A percentile compares a stretch with the other conserved stretches of the same genome.
phyloP scores from a whole-genome alignment of 1,140 invertebrate species.

The Leptinotarsa undecemlineata region DNA sequence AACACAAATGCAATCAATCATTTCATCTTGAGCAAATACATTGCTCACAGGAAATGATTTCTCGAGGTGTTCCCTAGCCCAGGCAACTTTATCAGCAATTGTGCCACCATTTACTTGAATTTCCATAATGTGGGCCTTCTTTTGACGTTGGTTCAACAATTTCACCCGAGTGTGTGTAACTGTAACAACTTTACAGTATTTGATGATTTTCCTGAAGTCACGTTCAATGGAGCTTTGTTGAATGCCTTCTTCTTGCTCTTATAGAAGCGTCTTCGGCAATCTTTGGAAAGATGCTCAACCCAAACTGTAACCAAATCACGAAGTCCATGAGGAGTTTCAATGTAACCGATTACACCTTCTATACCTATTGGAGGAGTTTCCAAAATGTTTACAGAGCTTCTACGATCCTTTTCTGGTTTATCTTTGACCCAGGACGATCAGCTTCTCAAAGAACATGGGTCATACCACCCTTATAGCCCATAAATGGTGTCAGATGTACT shows the following conservation, averaged over 20 bases:
- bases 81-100: constrained; percentile 94
- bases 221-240: constrained; percentile 95
- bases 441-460: constrained; percentile 98
- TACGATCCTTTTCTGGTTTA: constrained; percentile 99
- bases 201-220: constrained; percentile 95
- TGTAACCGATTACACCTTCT: constrained; percentile 97
- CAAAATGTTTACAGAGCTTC: constrained; percentile 96
- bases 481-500: constrained; percentile 96
- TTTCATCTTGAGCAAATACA: constrained; percentile 96
- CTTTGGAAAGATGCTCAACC: constrained; percentile 98
- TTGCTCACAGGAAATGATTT: constrained; percentile 86
- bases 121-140: constrained; percentile 99
- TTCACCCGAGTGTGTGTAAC: constrained; percentile 82
- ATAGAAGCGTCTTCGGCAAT: constrained; percentile 97
- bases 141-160: constrained; percentile 94
- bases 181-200: constrained; percentile 96
- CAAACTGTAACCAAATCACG: constrained; percentile 94
- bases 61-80: constrained; percentile 94
- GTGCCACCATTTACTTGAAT: constrained; percentile 98
- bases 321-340: constrained; percentile 96
- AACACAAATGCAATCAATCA: constrained; percentile 98
- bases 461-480: constrained; percentile 99
- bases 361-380: constrained; percentile 98
- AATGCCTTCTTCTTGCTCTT: constrained; percentile 99
- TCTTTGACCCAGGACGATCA: constrained; percentile 98